Percentiles rank a stretch among this genome's conserved stretches.
Conservation (phyloP, 2,113 vertebrate genomes). For the Lycocorax pyrrhopterus region DNA sequence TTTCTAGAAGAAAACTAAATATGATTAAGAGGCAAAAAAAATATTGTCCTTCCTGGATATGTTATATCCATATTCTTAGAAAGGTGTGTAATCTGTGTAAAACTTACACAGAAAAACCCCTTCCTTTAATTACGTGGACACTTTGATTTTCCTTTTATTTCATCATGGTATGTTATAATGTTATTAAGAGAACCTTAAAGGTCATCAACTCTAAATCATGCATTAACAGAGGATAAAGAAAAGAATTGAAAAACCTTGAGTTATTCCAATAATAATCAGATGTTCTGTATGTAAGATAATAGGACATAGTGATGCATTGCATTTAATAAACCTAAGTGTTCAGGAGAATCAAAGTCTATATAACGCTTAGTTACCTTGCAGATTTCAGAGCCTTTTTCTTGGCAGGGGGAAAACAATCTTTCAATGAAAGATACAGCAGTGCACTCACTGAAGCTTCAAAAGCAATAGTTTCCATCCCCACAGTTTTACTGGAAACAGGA, state of each 20-base stretch:
- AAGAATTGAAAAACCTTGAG: neutral
- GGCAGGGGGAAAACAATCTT: neutral
- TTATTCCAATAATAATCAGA: slow-evolving; percentile 5
- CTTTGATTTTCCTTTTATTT: neutral
- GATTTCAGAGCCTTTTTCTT: neutral
- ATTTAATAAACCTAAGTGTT: neutral
- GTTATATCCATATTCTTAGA: neutral
- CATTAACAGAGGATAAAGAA: neutral
- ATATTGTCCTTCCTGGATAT: neutral
- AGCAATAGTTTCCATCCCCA: neutral
- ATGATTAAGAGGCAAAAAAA: neutral
- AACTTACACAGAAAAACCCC: neutral
- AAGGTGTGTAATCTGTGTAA: neutral
- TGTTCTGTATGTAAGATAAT: neutral
- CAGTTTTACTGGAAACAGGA: neutral
- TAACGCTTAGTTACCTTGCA: neutral
- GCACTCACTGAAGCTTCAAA: neutral
- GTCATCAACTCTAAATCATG: neutral
- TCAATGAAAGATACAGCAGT: neutral
- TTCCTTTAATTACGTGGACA: neutral
- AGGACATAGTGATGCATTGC: neutral
- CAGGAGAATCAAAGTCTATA: neutral
- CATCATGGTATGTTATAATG: neutral
- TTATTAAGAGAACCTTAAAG: neutral
- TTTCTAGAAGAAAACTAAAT: neutral